Percentiles rank a stretch among this genome's conserved stretches.
These are phyloP conservation scores for Platynereis dumerilii DNA, from an alignment of 2,888 invertebrate species.

Conservation along the genomic window DNA sequence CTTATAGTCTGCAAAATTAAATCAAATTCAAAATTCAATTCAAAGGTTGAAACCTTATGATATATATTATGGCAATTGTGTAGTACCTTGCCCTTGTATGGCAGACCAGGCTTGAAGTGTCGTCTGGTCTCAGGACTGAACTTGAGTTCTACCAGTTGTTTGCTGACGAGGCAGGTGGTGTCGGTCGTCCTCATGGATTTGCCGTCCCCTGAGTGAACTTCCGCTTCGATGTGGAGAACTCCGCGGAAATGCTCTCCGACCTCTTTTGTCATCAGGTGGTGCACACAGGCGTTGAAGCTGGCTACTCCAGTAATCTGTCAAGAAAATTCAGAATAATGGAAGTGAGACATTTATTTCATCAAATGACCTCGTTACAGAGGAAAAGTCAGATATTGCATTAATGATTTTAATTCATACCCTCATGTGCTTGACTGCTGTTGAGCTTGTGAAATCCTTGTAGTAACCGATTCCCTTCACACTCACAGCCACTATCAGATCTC, in stretches of 20 bases:
- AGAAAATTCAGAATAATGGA: not conserved
- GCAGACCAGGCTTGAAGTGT: constrained; percentile 75
- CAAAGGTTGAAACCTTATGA: too few relatives aligned
- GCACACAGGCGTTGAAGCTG: constrained; percentile 27
- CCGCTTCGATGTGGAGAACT: constrained; percentile 30
- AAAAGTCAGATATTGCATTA: too few relatives aligned
- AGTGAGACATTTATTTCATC: too few relatives aligned
- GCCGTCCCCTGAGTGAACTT: constrained; percentile 29
- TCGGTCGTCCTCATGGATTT: constrained; percentile 24
- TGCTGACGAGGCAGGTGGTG: constrained; percentile 31
- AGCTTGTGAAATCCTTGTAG: constrained; percentile 25
- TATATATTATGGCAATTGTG: too few relatives aligned
- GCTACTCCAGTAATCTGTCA: constrained; percentile 29
- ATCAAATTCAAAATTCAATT: too few relatives aligned
- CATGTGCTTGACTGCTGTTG: not conserved
- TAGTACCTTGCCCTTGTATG: constrained; percentile 75
- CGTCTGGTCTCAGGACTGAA: constrained; percentile 69
- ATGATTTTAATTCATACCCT: not conserved
- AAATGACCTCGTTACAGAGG: too few relatives aligned
- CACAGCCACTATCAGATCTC: constrained; percentile 16
- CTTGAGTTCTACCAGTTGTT: constrained; percentile 64
- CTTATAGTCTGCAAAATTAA: too few relatives aligned
- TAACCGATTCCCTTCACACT: constrained; percentile 30
- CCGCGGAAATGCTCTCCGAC: constrained; percentile 33
- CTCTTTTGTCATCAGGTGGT: constrained; percentile 21